These are phyloP conservation scores for Lerista edwardsae DNA, from an alignment of 2,797 vertebrate species.

Conservation along the genomic window DNA sequence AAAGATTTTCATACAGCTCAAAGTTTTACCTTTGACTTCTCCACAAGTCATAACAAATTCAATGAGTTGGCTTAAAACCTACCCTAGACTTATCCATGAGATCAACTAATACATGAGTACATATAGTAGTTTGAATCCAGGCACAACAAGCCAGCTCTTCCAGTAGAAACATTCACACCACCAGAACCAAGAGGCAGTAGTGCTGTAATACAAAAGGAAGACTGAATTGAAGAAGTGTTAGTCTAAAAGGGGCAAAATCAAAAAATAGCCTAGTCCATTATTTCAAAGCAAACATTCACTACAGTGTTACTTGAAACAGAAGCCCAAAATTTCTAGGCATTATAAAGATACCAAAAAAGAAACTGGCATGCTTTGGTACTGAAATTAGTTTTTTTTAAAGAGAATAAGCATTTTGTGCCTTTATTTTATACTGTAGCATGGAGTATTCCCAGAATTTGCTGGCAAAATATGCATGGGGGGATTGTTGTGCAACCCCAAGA, in stretches of 20 bases:
- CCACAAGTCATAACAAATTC: too few species aligned
- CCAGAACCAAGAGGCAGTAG: accelerated
- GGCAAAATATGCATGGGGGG: neutral
- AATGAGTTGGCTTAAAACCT: too few species aligned
- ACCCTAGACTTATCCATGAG: too few species aligned
- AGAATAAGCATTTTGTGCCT: too few species aligned
- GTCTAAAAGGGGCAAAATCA: neutral
- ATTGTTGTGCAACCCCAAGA: neutral
- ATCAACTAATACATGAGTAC: too few species aligned
- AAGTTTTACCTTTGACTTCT: too few species aligned
- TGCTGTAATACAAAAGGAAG: neutral
- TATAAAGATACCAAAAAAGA: neutral
- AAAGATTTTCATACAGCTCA: too few species aligned
- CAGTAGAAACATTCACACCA: slow-evolving; percentile 1
- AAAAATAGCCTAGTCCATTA: neutral
- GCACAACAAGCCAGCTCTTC: neutral
- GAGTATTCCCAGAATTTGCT: too few species aligned
- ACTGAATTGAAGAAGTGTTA: too few species aligned
- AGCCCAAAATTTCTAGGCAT: neutral
- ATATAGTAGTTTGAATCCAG: slow-evolving; percentile 2
- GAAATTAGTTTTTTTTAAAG: too few species aligned
- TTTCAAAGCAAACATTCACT: neutral
- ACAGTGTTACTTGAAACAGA: neutral
- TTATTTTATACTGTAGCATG: neutral
- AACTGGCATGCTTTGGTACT: too few species aligned